Conservation (phyloP, 2,797 vertebrate species). For the Brachyalestes nurse region DNA sequence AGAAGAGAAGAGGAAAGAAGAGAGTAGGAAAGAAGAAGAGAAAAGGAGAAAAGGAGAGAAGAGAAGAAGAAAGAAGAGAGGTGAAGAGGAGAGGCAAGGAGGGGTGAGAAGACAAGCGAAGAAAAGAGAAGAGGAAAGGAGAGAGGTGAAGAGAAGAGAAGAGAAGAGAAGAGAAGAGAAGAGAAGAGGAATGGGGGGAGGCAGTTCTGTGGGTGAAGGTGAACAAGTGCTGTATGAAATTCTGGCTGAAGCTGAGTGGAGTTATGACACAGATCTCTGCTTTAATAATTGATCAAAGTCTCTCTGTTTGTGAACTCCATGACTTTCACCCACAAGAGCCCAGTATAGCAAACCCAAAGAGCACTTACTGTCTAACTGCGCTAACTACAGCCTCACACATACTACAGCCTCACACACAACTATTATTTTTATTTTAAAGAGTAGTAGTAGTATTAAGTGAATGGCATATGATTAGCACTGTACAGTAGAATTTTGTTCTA, state of each 20-base stretch:
- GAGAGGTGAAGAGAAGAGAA: background rate
- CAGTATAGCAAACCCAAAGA: constrained; percentile 5
- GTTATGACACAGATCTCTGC: constrained; percentile 40
- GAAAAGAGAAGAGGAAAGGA: background rate
- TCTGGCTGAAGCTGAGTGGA: constrained; percentile 39
- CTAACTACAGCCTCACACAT: no score
- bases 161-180: background rate
- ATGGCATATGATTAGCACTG: no score
- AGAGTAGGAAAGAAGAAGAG: background rate
- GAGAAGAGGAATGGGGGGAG: background rate
- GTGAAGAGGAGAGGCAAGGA: background rate
- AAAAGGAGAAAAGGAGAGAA: background rate
- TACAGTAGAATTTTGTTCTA: no score
- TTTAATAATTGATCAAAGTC: constrained; percentile 57
- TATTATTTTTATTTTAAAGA: no score
- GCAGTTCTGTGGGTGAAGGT: background rate
- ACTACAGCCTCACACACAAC: no score
- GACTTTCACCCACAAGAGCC: constrained; percentile 42
- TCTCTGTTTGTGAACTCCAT: constrained; percentile 37
- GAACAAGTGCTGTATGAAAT: constrained; percentile 35
- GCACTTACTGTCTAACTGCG: background rate
- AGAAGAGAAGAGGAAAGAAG: background rate
- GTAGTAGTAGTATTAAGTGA: no score
- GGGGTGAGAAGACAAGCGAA: background rate
- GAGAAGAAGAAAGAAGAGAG: background rate